Base-by-base conservation (phyloP, 2,113 vertebrate species). In the Esox niger region DNA sequence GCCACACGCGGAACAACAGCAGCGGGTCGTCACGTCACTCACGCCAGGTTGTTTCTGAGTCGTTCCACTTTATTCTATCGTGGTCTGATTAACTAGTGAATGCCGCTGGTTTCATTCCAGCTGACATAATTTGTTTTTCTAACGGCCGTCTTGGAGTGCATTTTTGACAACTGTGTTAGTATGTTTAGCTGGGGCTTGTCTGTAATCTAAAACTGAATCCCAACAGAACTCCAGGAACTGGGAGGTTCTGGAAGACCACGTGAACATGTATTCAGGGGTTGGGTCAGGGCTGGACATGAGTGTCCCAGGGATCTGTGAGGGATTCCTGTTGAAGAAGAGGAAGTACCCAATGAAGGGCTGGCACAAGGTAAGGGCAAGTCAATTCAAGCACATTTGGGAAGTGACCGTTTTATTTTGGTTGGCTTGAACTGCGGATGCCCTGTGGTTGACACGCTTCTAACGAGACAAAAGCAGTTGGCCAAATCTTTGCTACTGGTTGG, bases 311-410 rank as follows among this genome's bases (percentile, higher is more conserved):
- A 85, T 93, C 59, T 96, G 95, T 70, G 94, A 98, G 82, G 96
- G 95, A 0, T 94, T 91, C 78, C 80, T 98, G 85, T 92, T 98
- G 82, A 98, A 98, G 89, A 96, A 93, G 85, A 94, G 95, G 73
- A 98, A 98, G 82, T 98, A 95, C 88, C 96, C 96, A 1, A 87
- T 98, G 57, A 97, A 96, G 78, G 96, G 96, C 69, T 98, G 96
- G 96, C 96, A 98, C 89, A 98, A 95, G 93, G 96, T 97, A 75
- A 83, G 1, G 7, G 1, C 5, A 38, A 52, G 47, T n/a, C n/a
- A 52, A 7, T 49, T 23, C 1, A 20, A 21, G n/a, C 6, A 4
- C n/a, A 49, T 6, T 49, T 20, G 47, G n/a, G 5, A 20, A 49
- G 47, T 38, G 35, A 6, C 47, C 10, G 21, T 21, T 23, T 6